Evolutionary conservation across 2,113 vertebrate species (phyloP).

Genomic region (Macquaria australasica): DNA sequence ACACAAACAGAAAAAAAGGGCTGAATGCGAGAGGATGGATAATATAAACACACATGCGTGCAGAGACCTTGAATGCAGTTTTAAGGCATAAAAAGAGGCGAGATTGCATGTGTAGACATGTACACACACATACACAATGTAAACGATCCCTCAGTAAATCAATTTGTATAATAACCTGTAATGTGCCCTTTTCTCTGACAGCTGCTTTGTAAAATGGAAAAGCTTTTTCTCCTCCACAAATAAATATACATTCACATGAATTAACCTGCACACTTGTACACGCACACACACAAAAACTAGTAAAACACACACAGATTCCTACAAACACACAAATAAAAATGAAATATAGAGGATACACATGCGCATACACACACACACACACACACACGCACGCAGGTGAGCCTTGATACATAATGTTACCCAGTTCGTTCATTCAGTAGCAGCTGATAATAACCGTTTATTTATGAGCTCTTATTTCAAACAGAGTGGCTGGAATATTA

Average conservation of each 20-base stretch:
- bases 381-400: no score
- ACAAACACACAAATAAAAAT: neutral
- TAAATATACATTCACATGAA: neutral
- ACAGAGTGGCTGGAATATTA: neutral
- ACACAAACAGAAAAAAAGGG: neutral
- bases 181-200: conserved; percentile 10
- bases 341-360: neutral
- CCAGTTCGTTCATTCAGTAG: neutral
- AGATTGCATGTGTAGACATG: neutral
- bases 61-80: neutral
- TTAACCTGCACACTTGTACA: neutral
- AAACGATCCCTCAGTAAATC: neutral
- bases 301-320: neutral
- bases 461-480: neutral
- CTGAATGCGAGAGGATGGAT: neutral
- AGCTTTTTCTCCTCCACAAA: neutral
- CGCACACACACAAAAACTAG: neutral
- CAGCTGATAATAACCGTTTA: neutral
- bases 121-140: neutral
- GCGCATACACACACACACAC: neutral
- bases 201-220: conserved; percentile 15
- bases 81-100: neutral
- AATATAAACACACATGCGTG: neutral
- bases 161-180: conserved; percentile 24
- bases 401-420: neutral